Conservation (phyloP, 2,888 invertebrate genomes). For the Patella pellucida region DNA sequence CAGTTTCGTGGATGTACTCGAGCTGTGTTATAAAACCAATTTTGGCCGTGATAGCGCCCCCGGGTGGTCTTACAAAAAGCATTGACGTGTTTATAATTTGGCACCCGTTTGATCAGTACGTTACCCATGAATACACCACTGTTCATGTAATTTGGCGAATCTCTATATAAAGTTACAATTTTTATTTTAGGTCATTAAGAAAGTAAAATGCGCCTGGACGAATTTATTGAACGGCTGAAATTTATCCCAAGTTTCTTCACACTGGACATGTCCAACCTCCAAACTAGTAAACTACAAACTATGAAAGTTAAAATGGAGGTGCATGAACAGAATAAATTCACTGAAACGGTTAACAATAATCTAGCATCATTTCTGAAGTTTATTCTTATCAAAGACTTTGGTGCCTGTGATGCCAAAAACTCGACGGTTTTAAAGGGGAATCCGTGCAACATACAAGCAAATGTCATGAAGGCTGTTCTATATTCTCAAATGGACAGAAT, state of each 20-base stretch:
- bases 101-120: no score
- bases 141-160: no score
- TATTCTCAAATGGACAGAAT: neutral
- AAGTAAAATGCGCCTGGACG: neutral
- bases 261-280: neutral
- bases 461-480: neutral
- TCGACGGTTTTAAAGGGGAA: neutral
- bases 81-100: no score
- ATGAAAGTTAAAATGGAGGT: neutral
- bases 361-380: neutral
- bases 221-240: neutral
- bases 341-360: neutral
- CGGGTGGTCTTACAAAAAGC: no score
- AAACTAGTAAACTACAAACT: neutral
- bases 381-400: neutral
- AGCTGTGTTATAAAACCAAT: no score
- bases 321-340: neutral
- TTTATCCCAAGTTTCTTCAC: neutral
- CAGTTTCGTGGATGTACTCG: no score
- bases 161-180: no score
- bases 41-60: no score
- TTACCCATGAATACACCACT: no score
- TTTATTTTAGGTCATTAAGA: no score
- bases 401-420: neutral
- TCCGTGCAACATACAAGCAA: neutral